Evolutionary conservation across 2,113 vertebrate genomes (phyloP), one percentile per base, ranked within the genome.

Genomic region (Numida meleagris): DNA sequence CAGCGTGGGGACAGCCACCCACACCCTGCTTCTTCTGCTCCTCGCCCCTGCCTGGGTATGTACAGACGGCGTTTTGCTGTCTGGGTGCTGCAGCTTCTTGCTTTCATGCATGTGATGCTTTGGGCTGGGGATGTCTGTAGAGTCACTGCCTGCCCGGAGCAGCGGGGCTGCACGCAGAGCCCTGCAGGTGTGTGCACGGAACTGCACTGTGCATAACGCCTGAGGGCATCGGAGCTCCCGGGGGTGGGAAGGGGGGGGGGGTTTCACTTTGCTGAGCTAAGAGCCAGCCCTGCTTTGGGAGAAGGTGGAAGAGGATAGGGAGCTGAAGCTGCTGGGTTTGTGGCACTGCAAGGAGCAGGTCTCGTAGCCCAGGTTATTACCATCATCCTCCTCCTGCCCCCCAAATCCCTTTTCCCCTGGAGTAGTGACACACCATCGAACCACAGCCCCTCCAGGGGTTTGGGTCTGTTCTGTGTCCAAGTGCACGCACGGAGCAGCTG

Each of bases 21-120:
- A 94, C 34, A 86, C 87, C 12, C 58, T 74, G 18, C 18, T 58
- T 18, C 31, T 58, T 8, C 29, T 96, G 29, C 84, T 95, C 24
- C 67, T 93, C 2, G 5, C 29, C 3, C 73, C 84, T 14, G 94
- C 27, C 76, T 82, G 93, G 96, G 96, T 97, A 97, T 1, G 94
- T 97, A 96, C 18, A 0, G 9, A 10, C 10, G 27, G 51, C 27
- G 29, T 8, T 10, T 17, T 31, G 51, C 53, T 31, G 29, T 57
- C 53, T 12, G 53, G 4, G 29, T 33, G 75, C 68, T 17, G 70
- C 53, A 46, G 81, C 66, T 91, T 66, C 67, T 93, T 23, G 82
- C 81, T 88, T 65, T 5, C n/a, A 2, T 76, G 80, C 75, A 13
- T 83, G 92, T 0, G 18, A 33, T 14, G 63, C 46, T 88, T 89